These are phyloP conservation scores for Ammospiza caudacuta DNA, from an alignment of 2,113 vertebrate genomes.

Conservation along the genomic window DNA sequence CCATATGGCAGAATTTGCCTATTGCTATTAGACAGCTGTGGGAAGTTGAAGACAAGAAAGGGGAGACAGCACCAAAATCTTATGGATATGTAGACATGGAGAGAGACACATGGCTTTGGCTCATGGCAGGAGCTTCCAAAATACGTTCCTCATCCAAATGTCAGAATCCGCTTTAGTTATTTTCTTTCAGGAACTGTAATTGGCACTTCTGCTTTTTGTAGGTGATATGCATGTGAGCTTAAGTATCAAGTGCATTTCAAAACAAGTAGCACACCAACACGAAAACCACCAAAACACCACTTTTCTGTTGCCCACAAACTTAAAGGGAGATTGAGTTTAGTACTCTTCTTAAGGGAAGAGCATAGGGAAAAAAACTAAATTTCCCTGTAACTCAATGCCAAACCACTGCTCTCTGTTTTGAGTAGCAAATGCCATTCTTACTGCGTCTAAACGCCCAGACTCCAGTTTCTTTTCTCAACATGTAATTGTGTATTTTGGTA, in stretches of 20 bases:
- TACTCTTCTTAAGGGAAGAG: slow-evolving; percentile 16
- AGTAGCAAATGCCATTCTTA: slow-evolving; percentile 32
- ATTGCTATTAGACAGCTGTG: slow-evolving; percentile 71
- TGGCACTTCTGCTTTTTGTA: slow-evolving; percentile 9
- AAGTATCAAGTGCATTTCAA: slow-evolving; percentile 26
- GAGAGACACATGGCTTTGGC: neutral
- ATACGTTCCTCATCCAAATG: neutral
- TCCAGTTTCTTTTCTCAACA: slow-evolving; percentile 40
- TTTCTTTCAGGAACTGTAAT: neutral
- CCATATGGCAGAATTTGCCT: slow-evolving; percentile 65
- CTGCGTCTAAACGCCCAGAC: neutral
- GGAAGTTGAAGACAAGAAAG: slow-evolving; percentile 39
- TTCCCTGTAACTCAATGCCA: slow-evolving; percentile 13
- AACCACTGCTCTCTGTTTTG: slow-evolving; percentile 30
- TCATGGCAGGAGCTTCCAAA: slow-evolving; percentile 23
- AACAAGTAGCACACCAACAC: neutral
- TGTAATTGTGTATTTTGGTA: slow-evolving; percentile 50
- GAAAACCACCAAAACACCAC: neutral
- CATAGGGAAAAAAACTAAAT: neutral
- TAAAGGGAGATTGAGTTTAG: neutral
- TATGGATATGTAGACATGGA: neutral
- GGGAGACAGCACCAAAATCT: neutral
- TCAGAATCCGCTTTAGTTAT: neutral
- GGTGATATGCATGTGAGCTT: neutral
- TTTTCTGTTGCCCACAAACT: neutral